phyloP scores from a whole-genome alignment of 2,888 invertebrate genomes.

The Drosophila maculinotata region DNA sequence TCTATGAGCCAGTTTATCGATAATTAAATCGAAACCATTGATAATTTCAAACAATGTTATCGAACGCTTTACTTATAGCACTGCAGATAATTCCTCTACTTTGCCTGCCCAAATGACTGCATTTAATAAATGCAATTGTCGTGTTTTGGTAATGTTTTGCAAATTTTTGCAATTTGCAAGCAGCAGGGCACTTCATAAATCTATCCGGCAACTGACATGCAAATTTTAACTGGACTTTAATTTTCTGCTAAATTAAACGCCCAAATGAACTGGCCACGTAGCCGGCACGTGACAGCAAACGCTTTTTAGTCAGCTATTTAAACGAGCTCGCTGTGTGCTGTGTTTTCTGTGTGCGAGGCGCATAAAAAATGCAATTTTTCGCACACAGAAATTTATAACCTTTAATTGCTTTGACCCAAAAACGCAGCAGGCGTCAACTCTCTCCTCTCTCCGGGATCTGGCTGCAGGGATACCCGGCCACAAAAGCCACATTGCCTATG shows the following conservation, averaged over 20 bases:
- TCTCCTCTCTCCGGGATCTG: too few species aligned
- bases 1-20: too few species aligned
- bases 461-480: too few species aligned
- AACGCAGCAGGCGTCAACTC: constrained; percentile 62
- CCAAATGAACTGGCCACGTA: constrained; percentile 71
- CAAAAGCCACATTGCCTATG: constrained; percentile 76
- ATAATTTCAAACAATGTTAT: too few species aligned
- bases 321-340: constrained; percentile 11
- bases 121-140: constrained; percentile 13
- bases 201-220: constrained; percentile 62
- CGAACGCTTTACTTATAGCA: too few species aligned
- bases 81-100: too few species aligned
- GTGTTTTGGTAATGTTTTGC: background rate
- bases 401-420: constrained; percentile 82
- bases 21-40: too few species aligned
- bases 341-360: constrained; percentile 13
- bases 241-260: constrained; percentile 79
- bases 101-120: background rate
- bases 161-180: constrained; percentile 1
- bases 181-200: constrained; percentile 65
- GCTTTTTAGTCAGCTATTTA: constrained; percentile 3
- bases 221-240: constrained; percentile 80
- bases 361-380: constrained; percentile 68
- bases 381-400: constrained; percentile 80
- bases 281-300: constrained; percentile 57